Conservation (phyloP, 2,797 vertebrate genomes). For the Glossophaga mutica region DNA sequence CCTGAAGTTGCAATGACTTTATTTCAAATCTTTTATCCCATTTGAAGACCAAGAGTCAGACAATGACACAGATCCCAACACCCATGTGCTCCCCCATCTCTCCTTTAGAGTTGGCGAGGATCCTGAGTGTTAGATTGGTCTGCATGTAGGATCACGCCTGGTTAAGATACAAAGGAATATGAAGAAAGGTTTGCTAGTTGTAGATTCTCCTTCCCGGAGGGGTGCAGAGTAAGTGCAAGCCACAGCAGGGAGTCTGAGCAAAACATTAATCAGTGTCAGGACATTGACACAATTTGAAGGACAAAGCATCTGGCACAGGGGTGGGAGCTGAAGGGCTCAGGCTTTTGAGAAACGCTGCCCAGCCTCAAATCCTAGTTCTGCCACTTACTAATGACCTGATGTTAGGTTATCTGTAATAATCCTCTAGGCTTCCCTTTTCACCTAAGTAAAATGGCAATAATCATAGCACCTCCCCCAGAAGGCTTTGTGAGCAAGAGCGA, state of each 20-base stretch:
- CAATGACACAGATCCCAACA: not conserved
- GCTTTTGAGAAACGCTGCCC: not conserved
- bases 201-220: not conserved
- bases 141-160: not conserved
- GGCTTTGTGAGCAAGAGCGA: not conserved
- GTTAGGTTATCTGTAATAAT: not conserved
- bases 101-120: not conserved
- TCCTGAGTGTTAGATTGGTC: not conserved
- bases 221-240: not conserved
- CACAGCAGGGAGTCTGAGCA: not conserved
- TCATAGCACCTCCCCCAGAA: not conserved
- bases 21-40: conserved; percentile 19
- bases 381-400: not conserved
- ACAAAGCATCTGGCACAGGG: not conserved
- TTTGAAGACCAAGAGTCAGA: not conserved
- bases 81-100: not conserved
- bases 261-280: not conserved
- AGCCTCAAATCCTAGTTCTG: not conserved
- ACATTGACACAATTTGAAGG: not conserved
- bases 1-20: not conserved
- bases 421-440: not conserved
- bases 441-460: not conserved
- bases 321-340: not conserved
- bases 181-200: not conserved
- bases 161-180: not conserved